These are phyloP conservation scores for Brienomyrus longianalis DNA, from an alignment of 2,113 vertebrate genomes.

Conservation along the genomic window DNA sequence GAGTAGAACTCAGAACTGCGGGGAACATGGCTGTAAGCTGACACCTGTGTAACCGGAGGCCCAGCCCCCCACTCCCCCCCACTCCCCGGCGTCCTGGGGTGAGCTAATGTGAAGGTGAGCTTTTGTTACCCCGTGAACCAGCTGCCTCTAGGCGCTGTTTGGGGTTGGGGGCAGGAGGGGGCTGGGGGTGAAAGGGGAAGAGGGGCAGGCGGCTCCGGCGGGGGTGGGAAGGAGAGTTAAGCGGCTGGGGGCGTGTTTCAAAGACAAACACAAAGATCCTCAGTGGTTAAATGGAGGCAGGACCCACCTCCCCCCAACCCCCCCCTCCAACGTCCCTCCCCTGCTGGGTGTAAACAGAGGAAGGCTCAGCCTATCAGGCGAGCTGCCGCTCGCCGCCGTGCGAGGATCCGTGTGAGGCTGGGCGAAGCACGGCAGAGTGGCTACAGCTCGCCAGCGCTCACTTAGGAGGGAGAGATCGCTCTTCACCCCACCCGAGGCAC, in stretches of 20 bases:
- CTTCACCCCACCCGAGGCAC: constrained; percentile 21
- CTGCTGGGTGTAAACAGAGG: constrained; percentile 62
- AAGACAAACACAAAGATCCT: constrained; percentile 26
- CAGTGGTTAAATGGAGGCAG: constrained; percentile 53
- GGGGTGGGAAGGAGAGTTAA: neutral
- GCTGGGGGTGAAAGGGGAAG: neutral
- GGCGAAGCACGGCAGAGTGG: constrained; percentile 54
- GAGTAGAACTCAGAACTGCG: neutral
- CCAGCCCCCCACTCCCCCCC: neutral
- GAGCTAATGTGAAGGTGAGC: constrained; percentile 36
- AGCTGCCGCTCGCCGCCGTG: constrained; percentile 49
- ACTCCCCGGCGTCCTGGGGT: constrained; percentile 14
- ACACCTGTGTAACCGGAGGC: neutral
- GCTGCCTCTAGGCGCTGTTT: constrained; percentile 27
- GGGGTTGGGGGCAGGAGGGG: neutral
- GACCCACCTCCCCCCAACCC: constrained; percentile 41
- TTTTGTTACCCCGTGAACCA: constrained; percentile 34
- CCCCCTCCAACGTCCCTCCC: constrained; percentile 26
- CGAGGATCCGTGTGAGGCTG: constrained; percentile 59
- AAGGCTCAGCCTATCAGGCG: constrained; percentile 64
- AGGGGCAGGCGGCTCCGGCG: neutral
- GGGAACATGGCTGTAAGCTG: neutral
- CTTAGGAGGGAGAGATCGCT: constrained; percentile 22
- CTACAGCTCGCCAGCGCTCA: constrained; percentile 51
- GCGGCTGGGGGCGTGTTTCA: constrained; percentile 7